Conservation (phyloP, 2,888 invertebrate species). For the Sphinx pinastri region DNA sequence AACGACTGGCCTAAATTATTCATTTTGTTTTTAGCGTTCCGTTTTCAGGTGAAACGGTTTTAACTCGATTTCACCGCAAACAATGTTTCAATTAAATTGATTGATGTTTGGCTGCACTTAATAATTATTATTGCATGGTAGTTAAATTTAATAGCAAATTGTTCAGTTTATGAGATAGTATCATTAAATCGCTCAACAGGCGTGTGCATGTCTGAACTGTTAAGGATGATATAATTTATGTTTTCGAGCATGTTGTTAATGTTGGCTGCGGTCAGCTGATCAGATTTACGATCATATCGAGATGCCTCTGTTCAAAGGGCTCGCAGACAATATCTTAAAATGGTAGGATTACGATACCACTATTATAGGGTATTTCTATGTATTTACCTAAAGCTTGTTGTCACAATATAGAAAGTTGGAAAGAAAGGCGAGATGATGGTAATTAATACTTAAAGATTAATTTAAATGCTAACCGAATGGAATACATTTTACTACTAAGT, state of each 20-base stretch:
- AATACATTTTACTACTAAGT: not conserved
- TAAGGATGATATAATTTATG: conserved; percentile 14
- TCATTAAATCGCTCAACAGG: conserved; percentile 24
- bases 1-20: conserved; percentile 60
- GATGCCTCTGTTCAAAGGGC: not conserved
- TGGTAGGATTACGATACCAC: not conserved
- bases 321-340: conserved; percentile 1
- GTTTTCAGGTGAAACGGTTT: conserved; percentile 43
- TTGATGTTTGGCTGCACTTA: conserved; percentile 42
- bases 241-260: conserved; percentile 10
- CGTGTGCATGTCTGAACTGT: not conserved
- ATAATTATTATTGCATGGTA: conserved; percentile 35
- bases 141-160: conserved; percentile 34
- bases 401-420: no score
- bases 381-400: no score
- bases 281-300: conserved; percentile 8
- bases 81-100: conserved; percentile 45
- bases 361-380: no score
- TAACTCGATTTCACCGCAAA: conserved; percentile 40
- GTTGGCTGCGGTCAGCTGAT: conserved; percentile 6
- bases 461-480: not conserved
- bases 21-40: conserved; percentile 57
- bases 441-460: not conserved
- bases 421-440: no score
- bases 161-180: conserved; percentile 18